Conservation (phyloP, 2,888 invertebrate species). For the Pimpla rufipes region DNA sequence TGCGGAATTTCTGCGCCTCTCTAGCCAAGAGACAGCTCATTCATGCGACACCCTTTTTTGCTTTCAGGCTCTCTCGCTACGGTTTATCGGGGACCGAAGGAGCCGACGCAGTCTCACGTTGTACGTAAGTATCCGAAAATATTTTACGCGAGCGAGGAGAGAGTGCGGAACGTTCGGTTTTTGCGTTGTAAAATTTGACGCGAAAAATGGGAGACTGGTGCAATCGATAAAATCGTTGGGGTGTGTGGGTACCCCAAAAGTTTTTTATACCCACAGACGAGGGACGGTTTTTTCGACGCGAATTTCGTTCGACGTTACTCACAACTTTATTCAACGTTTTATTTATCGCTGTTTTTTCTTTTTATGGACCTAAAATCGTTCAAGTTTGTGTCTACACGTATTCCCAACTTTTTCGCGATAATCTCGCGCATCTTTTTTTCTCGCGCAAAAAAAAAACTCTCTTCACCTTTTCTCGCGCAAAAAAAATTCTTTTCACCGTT, state of each 20-base stretch:
- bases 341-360: neutral
- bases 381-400: neutral
- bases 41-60: conserved; percentile 12
- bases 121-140: conserved; percentile 47
- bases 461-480: too few species aligned
- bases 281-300: too few species aligned
- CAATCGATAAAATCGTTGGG: neutral
- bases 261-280: too few species aligned
- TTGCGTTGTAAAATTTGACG: neutral
- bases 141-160: neutral
- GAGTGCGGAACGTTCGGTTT: neutral
- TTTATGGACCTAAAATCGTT: neutral
- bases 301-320: neutral
- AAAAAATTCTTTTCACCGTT: too few species aligned
- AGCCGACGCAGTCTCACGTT: neutral
- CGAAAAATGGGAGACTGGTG: neutral
- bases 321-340: neutral
- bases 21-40: neutral
- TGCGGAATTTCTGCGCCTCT: conserved; percentile 15
- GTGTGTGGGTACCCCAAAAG: too few species aligned
- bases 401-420: neutral
- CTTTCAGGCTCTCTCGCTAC: conserved; percentile 50
- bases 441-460: neutral
- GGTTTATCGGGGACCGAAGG: conserved; percentile 12
- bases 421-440: neutral